Percentiles rank a stretch among this genome's conserved stretches.
Conservation (phyloP, 2,888 invertebrate genomes). For the Cylloceria caligata region DNA sequence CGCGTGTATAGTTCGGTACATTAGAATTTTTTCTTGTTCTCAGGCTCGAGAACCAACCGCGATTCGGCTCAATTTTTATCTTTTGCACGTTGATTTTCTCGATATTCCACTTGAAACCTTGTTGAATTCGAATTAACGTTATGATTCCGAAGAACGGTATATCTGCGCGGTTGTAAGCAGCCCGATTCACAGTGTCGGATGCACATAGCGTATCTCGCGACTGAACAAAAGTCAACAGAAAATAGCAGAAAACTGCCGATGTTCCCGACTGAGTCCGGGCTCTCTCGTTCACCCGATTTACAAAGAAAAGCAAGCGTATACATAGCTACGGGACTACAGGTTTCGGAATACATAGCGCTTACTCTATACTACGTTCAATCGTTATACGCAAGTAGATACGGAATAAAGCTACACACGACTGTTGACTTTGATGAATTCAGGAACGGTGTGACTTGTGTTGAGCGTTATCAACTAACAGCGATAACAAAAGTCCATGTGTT, state of each 20-base stretch:
- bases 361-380: too few species aligned
- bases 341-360: neutral
- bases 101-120: neutral
- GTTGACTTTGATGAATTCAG: slow-evolving; percentile 27
- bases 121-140: neutral
- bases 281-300: neutral
- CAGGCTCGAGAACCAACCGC: neutral
- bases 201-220: neutral
- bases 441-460: slow-evolving; percentile 49
- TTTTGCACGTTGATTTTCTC: neutral
- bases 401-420: neutral
- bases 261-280: neutral
- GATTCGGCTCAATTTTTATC: neutral
- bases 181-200: neutral
- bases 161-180: neutral
- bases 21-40: neutral
- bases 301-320: neutral
- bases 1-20: neutral
- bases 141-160: neutral
- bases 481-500: slow-evolving; percentile 59
- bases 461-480: slow-evolving; percentile 50
- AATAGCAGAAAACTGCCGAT: slow-evolving; percentile 20
- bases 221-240: slow-evolving; percentile 8
- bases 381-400: neutral
- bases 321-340: neutral